Conservation (phyloP, 2,888 invertebrate genomes). For the Brachynemurus nebulosus region DNA sequence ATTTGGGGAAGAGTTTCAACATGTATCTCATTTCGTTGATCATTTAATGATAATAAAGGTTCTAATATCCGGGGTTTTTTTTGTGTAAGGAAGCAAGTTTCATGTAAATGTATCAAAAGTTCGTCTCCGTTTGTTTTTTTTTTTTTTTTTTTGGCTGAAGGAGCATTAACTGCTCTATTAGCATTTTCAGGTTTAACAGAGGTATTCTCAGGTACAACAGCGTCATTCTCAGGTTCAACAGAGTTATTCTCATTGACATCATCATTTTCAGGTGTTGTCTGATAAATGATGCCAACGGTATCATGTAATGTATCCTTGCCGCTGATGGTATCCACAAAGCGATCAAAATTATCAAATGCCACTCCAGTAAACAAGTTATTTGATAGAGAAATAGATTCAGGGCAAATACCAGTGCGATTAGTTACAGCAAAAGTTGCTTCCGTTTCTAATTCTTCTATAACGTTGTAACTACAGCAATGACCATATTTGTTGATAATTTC, state of each 20-base stretch:
- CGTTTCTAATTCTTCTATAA: slow-evolving; percentile 26
- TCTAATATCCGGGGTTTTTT: too few relatives aligned
- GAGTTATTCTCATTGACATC: slow-evolving; percentile 3
- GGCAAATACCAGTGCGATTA: slow-evolving; percentile 17
- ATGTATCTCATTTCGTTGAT: too few relatives aligned
- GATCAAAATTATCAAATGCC: slow-evolving; percentile 16
- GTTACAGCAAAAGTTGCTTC: slow-evolving; percentile 20
- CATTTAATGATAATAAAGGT: too few relatives aligned
- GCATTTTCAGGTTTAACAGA: too few relatives aligned
- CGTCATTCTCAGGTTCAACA: background rate
- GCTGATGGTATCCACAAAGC: slow-evolving; percentile 22
- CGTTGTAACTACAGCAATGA: slow-evolving; percentile 22
- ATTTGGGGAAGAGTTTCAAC: too few relatives aligned
- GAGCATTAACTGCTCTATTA: too few relatives aligned
- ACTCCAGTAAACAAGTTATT: slow-evolving; percentile 19
- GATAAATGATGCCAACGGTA: slow-evolving; percentile 13
- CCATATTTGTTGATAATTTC: slow-evolving; percentile 24
- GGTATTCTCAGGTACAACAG: background rate
- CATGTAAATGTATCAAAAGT: too few relatives aligned
- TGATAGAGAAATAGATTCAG: slow-evolving; percentile 16
- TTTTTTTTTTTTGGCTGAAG: too few relatives aligned
- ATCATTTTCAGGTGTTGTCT: slow-evolving; percentile 12
- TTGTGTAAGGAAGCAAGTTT: too few relatives aligned
- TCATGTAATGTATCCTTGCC: slow-evolving; percentile 22
- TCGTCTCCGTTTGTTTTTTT: too few relatives aligned